Evolutionary conservation across 2,888 invertebrate genomes (phyloP), one percentile per base, ranked within the genome.

Genomic region (Luperina nickerlii): DNA sequence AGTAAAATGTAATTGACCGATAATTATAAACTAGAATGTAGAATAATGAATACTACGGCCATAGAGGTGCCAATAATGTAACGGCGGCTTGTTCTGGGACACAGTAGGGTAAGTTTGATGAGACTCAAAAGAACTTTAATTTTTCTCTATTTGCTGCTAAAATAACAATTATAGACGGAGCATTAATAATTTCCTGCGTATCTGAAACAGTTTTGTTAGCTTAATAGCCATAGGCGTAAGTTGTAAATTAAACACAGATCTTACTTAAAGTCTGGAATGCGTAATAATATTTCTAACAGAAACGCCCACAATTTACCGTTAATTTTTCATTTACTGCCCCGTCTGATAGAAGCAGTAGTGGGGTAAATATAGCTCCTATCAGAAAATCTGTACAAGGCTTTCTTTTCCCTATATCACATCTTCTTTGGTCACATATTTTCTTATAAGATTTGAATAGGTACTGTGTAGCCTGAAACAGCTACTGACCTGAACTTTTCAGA

Each of bases 241-340:
- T 18, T 60, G 15, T 38, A 11, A 38, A 15, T 18, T 60, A 27
- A 48, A 32, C 2, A 11, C 6, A 78, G 2, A 18, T 8, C 15
- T 1, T n/a, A 32, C 13, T 11, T 54, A 32, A 18, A 38, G 32
- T 24, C 6, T 32, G 13, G 20, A 32, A n/a, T 27, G 32, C n/a
- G 13, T 38, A 8, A 73, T 54, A 38, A n/a, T 9, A 38, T 45
- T 65, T 81, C 45, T 27, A 48, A 48, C 38, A 80, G 76, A 24
- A 81, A 81, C 80, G 80, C 80, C 80, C 76, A 81, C 68, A 63
- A 57, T 54, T 57, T 38, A 78, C 70, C 11, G 38, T 38, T 48
- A 24, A 0, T 32, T 45, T 18, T 38, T 32, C 2, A 27, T 54
- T 48, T 68, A 45, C 7, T 67, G n/a, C 2, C 42, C 24, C 27